phyloP scores from a whole-genome alignment of 1,140 invertebrate species.

The Drosophila funebris region DNA sequence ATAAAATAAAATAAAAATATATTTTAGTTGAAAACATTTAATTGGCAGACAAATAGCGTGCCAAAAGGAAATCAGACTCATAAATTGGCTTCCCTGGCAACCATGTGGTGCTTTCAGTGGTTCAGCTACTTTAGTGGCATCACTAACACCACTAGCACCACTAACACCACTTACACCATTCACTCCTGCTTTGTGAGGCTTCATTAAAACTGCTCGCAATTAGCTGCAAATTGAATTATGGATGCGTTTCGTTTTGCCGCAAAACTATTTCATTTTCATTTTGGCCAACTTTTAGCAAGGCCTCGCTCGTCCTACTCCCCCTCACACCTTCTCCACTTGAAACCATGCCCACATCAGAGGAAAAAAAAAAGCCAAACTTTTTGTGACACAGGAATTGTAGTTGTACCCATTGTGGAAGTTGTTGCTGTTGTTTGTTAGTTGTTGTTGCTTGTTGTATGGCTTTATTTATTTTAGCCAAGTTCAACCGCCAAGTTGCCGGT shows the following conservation, averaged over 20 bases:
- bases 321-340: neutral
- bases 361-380: slow-evolving; percentile 37
- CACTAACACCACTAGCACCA: neutral
- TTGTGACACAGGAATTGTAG: slow-evolving; percentile 58
- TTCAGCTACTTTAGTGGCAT: neutral
- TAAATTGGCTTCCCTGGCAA: slow-evolving; percentile 35
- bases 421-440: too few relatives aligned
- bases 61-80: slow-evolving; percentile 27
- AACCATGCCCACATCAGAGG: neutral
- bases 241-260: slow-evolving; percentile 35
- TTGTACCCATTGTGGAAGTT: slow-evolving; percentile 22
- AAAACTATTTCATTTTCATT: slow-evolving; percentile 76
- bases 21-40: slow-evolving; percentile 26
- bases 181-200: slow-evolving; percentile 6
- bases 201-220: slow-evolving; percentile 58
- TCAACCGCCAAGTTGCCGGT: slow-evolving; percentile 60
- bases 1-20: too few relatives aligned
- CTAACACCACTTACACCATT: neutral
- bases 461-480: slow-evolving; percentile 82
- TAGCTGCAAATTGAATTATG: slow-evolving; percentile 75
- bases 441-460: slow-evolving; percentile 67
- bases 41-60: slow-evolving; percentile 37
- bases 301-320: too few relatives aligned
- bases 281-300: slow-evolving; percentile 44
- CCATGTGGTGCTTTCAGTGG: neutral